Percentiles rank a stretch among this genome's conserved stretches.
Conservation (phyloP, 2,888 invertebrate species). For the Miltochrista miniata region DNA sequence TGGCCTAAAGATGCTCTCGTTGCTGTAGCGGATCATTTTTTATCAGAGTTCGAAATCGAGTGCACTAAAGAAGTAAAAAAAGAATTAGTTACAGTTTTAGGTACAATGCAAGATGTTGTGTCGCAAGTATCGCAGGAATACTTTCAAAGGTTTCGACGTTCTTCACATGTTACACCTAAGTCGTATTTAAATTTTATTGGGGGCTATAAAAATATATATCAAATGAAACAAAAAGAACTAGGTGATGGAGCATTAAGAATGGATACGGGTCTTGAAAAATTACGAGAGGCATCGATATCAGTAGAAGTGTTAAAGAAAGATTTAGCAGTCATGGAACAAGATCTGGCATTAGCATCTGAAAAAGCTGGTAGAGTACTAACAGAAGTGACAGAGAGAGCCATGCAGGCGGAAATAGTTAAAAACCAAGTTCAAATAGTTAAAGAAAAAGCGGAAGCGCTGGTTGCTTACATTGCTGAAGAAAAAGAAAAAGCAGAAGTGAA, state of each 20-base stretch:
- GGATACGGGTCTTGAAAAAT: constrained; percentile 97
- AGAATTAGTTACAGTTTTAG: constrained; percentile 94
- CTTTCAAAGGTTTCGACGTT: constrained; percentile 95
- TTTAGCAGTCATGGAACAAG: constrained; percentile 96
- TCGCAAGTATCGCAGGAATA: constrained; percentile 93
- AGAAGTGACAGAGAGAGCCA: constrained; percentile 96
- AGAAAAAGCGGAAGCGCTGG: constrained; percentile 96
- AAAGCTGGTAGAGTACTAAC: constrained; percentile 94
- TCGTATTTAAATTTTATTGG: constrained; percentile 97
- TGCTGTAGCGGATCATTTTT: constrained; percentile 95
- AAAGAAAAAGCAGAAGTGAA: constrained; percentile 96
- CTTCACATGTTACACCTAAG: constrained; percentile 98
- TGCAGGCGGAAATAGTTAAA: constrained; percentile 97
- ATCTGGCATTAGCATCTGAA: constrained; percentile 95
- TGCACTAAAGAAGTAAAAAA: constrained; percentile 92
- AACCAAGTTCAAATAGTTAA: constrained; percentile 98
- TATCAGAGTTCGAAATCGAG: constrained; percentile 94
- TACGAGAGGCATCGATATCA: constrained; percentile 97
- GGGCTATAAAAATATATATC: constrained; percentile 97
- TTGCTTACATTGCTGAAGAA: constrained; percentile 93
- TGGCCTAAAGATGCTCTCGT: constrained; percentile 98
- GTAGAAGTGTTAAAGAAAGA: constrained; percentile 96
- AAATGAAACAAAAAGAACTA: constrained; percentile 93
- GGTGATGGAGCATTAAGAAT: constrained; percentile 95
- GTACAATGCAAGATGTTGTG: constrained; percentile 97